Base-by-base conservation (phyloP, 2,113 vertebrate genomes). In the Loxodonta africana region DNA sequence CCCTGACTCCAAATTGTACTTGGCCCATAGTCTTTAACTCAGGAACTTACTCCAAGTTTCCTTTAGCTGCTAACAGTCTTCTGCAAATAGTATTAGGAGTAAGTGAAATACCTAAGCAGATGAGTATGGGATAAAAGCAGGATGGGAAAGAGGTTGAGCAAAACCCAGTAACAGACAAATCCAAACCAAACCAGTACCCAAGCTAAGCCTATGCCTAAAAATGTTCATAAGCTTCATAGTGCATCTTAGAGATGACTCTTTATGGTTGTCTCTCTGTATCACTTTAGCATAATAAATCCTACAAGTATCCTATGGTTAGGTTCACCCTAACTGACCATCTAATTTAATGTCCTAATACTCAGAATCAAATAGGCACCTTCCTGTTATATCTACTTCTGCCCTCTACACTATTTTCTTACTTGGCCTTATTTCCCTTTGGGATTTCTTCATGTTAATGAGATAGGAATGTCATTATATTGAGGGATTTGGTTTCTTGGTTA, bases 91-190 rank as follows among this genome's bases (percentile, higher is more conserved):
- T 82, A 57, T 88, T 80, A 81, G 21, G 88, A 91, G 28, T 65
- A 89, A 90, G 77, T 88, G 65, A 93, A 91, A 94, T 88, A n/a
- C 18, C 86, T 94, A 91, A 85, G 48, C 17, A 44, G n/a, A 91
- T 26, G 30, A 92, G 2, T 17, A 5, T 41, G 15, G 12, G 26
- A 74, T 37, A 37, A 95, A 44, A 83, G 28, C 14, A 91, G 71
- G 44, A 76, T 86, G 53, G 20, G 6, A 85, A 91, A 83, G 30
- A 83, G 11, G 14, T 26, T 85, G 74, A 86, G 60, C 2, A 89
- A 84, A 90, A 92, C 1, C 28, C 53, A 18, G 30, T 74, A 95
- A 95, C 1, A 80, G 23, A 81, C 8, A 88, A 78, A 91, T 53
- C 15, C 44, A 84, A 90, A 91, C 8, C 48, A 88, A 82, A 57